phyloP scores from a whole-genome alignment of 2,113 vertebrate genomes.

The Herpetotheres cachinnans region DNA sequence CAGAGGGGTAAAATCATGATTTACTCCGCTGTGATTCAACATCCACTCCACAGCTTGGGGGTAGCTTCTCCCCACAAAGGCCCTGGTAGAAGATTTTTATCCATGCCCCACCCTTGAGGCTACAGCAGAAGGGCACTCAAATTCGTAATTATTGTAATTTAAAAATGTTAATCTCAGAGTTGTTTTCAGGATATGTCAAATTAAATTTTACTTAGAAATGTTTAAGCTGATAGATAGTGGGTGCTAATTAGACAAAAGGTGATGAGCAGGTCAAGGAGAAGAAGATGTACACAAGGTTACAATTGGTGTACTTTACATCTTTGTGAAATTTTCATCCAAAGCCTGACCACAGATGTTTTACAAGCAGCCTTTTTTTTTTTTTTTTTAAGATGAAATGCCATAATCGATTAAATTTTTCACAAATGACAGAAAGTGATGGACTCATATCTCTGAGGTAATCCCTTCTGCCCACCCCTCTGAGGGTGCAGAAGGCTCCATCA shows the following conservation, averaged over 20 bases:
- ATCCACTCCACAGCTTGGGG: neutral
- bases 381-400: neutral
- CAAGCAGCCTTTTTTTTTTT: neutral
- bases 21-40: neutral
- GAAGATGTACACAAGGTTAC: neutral
- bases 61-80: neutral
- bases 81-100: neutral
- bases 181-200: neutral
- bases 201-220: neutral
- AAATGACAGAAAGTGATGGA: neutral
- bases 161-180: neutral
- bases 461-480: neutral
- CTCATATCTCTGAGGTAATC: neutral
- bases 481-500: neutral
- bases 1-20: neutral
- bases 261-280: neutral
- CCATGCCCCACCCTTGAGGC: neutral
- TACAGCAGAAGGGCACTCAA: neutral
- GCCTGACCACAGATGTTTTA: neutral
- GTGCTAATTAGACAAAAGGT: neutral
- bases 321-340: conserved; percentile 31
- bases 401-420: neutral
- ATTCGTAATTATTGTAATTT: neutral
- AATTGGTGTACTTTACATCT: neutral
- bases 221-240: neutral